Percentiles rank a stretch among this genome's conserved stretches.
Evolutionary conservation across 2,797 vertebrate genomes (phyloP).

Genomic region (Masticophis lateralis): DNA sequence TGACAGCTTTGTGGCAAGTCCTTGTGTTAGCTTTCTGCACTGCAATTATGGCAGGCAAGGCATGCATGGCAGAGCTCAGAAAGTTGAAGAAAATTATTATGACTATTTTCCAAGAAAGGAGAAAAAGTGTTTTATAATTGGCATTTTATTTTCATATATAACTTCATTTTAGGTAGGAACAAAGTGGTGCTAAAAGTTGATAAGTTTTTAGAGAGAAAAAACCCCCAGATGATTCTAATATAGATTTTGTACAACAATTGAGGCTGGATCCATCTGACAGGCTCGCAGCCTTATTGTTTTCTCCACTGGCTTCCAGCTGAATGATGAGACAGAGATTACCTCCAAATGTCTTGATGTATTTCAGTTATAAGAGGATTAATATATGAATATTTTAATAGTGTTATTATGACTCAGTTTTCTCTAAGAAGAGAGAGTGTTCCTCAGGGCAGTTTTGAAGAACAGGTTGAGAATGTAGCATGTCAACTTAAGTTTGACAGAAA

Average conservation of each 20-base stretch:
- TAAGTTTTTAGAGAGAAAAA: neutral
- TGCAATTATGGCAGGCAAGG: neutral
- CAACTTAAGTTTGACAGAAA: neutral
- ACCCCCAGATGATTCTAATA: neutral
- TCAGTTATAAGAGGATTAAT: neutral
- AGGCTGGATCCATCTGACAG: neutral
- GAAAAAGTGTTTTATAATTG: neutral
- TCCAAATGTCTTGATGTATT: neutral
- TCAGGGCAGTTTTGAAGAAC: neutral
- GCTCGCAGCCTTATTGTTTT: neutral
- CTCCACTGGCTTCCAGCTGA: neutral
- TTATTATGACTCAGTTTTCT: neutral
- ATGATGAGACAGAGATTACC: neutral
- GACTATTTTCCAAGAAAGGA: neutral
- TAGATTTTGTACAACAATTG: neutral
- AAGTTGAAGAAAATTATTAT: neutral
- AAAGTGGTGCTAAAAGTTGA: neutral
- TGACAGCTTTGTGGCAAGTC: constrained; percentile 19
- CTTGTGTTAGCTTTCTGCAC: constrained; percentile 2
- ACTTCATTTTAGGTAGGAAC: neutral
- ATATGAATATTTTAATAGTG: neutral
- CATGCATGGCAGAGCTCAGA: neutral
- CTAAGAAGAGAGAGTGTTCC: neutral
- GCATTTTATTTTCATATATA: neutral
- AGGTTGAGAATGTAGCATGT: neutral